Conservation (phyloP, 2,888 invertebrate species). For the Apamea epomidion region DNA sequence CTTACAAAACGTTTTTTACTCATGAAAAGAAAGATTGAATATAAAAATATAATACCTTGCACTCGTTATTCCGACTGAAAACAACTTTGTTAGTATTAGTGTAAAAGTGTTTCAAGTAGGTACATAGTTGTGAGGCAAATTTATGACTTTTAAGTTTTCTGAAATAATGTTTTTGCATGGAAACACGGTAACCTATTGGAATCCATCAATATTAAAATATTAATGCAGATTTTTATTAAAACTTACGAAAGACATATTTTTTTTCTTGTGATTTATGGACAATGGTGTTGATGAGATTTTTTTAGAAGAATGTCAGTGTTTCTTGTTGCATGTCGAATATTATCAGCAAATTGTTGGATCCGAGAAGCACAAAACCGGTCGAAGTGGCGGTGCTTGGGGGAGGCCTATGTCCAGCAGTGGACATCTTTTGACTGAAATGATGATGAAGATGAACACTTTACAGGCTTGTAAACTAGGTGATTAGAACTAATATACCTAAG, state of each 20-base stretch:
- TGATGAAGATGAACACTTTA: neutral
- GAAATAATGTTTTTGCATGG: conserved; percentile 22
- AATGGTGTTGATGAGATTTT: neutral
- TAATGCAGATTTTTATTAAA: neutral
- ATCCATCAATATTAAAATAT: conserved; percentile 24
- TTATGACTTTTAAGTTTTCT: conserved; percentile 37
- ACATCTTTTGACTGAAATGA: neutral
- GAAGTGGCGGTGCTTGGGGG: neutral
- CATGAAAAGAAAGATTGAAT: conserved; percentile 19
- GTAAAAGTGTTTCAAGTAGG: conserved; percentile 56
- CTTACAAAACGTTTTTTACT: neutral
- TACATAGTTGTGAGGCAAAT: conserved; percentile 42
- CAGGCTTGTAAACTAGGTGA: neutral
- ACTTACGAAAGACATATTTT: neutral
- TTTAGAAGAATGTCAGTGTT: too few species aligned
- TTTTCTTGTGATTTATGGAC: neutral
- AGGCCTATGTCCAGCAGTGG: neutral
- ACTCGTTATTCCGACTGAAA: conserved; percentile 33
- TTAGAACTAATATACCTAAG: neutral
- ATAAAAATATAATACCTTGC: conserved; percentile 20
- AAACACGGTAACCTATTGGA: conserved; percentile 9
- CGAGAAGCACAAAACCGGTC: neutral
- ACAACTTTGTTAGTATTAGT: conserved; percentile 47
- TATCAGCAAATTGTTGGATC: too few species aligned
- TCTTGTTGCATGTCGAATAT: too few species aligned